phyloP scores from a whole-genome alignment of 2,113 vertebrate species.

The Hippocampus zosterae region DNA sequence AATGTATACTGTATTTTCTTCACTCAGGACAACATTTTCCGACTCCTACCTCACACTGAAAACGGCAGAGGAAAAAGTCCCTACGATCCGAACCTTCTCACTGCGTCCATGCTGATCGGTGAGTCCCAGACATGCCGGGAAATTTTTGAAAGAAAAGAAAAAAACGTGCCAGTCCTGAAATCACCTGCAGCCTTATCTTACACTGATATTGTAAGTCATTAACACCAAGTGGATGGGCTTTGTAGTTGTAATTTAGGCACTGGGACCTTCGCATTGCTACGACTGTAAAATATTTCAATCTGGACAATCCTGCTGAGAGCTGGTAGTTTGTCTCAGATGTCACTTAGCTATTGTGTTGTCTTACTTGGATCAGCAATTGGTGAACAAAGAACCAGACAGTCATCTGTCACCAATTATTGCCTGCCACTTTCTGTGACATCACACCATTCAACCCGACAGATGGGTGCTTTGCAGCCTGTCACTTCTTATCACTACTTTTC shows the following conservation, averaged over 20 bases:
- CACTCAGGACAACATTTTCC: constrained; percentile 87
- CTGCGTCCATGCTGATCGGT: constrained; percentile 93
- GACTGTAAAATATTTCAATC: constrained; percentile 54
- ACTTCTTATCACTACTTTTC: constrained; percentile 45
- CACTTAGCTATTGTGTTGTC: constrained; percentile 27
- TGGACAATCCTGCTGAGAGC: constrained; percentile 18
- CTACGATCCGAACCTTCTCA: constrained; percentile 92
- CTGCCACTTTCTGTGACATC: constrained; percentile 54
- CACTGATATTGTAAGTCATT: constrained; percentile 37
- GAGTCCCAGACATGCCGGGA: constrained; percentile 36
- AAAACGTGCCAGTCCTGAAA: constrained; percentile 4
- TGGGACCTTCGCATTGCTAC: constrained; percentile 46
- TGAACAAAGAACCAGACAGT: constrained; percentile 35
- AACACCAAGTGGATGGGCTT: constrained; percentile 38
- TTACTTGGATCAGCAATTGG: constrained; percentile 19
- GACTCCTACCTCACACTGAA: constrained; percentile 83
- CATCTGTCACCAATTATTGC: constrained; percentile 34
- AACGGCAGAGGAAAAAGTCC: constrained; percentile 96
- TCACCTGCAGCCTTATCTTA: constrained; percentile 42
- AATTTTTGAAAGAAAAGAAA: background rate
- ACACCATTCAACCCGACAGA: constrained; percentile 56
- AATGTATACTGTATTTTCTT: constrained; percentile 25
- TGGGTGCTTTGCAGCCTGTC: constrained; percentile 64
- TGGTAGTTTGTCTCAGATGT: constrained; percentile 32
- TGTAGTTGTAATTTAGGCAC: constrained; percentile 43